Base-by-base conservation (phyloP, 2,797 vertebrate genomes). In the Coregonus sp. region DNA sequence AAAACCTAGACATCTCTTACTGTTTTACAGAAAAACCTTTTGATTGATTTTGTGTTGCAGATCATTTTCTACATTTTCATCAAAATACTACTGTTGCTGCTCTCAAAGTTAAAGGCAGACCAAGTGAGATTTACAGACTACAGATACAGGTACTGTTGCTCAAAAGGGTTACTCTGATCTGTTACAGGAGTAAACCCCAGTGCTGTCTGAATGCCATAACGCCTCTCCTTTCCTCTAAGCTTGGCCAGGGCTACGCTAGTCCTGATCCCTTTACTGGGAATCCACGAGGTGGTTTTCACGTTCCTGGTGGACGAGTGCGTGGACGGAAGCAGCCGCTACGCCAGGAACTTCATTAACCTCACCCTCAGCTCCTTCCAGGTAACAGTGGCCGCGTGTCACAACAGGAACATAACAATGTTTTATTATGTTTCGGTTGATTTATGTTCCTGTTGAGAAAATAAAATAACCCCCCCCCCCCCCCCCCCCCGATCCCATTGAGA, bases 71-170 rank as follows among this genome's bases (percentile, higher is more conserved):
- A 91, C 79, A 96, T 99, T 84, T 98, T 99, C 90, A 91, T 99
- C 85, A 98, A 96, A 92, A 97, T 99, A 50, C 92, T 99, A 83
- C 96, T 94, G 90, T 93, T 99, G 88, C 86, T 99, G 79, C 92
- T 97, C 82, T 97, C 97, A 73, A 99, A 99, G 86, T 93, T 99
- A 74, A 98, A 96, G 91, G 97, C 98, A 47, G 95, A 97, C 84
- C 96, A 97, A 88, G 92, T 95, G 91, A 96, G 93, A 82, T 98
- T 97, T 77, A 95, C 94, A 5, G 96, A 99, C 89, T 99, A 99
- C 90, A 97, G 96, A 91, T 97, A 97, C 95, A 98, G 98, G 98
- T 99, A 90, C n/a, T 29, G 65, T 61, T 25, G 3, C 7, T 25
- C 20, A 47, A 47, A 47, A 47, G 40, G 40, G 40, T 47, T 9